Percentiles rank a stretch among this genome's conserved stretches.
Conservation (phyloP, 1,140 invertebrate genomes). For the Drosophila burlai region DNA sequence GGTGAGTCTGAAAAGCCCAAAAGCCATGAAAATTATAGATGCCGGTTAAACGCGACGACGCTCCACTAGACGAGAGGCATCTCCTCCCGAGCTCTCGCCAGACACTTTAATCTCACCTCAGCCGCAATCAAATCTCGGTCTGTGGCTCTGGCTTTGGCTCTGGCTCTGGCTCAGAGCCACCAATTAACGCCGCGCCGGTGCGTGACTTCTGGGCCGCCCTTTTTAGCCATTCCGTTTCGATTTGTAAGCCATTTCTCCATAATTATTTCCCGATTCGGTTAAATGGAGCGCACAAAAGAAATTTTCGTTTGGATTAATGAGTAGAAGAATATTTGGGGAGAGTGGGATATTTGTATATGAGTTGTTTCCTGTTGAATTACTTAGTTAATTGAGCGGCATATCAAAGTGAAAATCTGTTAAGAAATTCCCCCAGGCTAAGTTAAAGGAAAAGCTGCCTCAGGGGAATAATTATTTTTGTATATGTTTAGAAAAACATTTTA, state of each 20-base stretch:
- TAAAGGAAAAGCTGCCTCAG: background rate
- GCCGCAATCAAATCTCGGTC: constrained; percentile 64
- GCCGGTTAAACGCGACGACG: constrained; percentile 37
- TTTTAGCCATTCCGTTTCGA: constrained; percentile 56
- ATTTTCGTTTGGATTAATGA: constrained; percentile 68
- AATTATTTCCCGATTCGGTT: constrained; percentile 72
- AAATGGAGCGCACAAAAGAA: constrained; percentile 74
- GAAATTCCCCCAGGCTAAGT: background rate
- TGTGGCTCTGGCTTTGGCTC: constrained; percentile 5
- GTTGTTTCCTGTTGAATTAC: constrained; percentile 78
- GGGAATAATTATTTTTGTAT: background rate
- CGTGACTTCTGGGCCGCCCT: constrained; percentile 55
- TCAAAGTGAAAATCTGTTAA: constrained; percentile 23
- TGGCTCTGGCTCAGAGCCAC: constrained; percentile 54
- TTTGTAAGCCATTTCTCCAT: constrained; percentile 64
- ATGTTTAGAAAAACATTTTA: background rate
- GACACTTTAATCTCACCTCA: constrained; percentile 71
- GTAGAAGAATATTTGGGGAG: constrained; percentile 51
- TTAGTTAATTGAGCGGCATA: constrained; percentile 70
- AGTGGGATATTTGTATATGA: constrained; percentile 25
- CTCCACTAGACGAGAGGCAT: constrained; percentile 36
- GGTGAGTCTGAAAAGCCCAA: constrained; percentile 67
- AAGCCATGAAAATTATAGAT: constrained; percentile 76
- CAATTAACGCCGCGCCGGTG: constrained; percentile 70
- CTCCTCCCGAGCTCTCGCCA: constrained; percentile 46